Evolutionary conservation across 1,140 invertebrate genomes (phyloP).

Genomic region (Drosophila repleta): DNA sequence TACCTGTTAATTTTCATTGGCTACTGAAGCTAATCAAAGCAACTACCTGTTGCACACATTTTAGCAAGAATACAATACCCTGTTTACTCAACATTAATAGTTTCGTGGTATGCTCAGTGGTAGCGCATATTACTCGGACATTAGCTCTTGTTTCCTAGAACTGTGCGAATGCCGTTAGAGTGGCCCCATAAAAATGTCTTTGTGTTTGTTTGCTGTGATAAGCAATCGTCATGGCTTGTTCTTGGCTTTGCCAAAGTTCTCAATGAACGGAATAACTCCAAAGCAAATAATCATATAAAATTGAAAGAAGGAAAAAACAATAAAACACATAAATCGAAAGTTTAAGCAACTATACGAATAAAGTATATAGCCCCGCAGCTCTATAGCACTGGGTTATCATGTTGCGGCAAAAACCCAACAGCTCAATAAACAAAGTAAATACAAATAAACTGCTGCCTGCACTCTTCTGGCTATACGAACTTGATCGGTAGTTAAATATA

Average conservation of each 20-base stretch:
- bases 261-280: slow-evolving; percentile 39
- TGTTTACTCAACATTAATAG: background rate
- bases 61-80: too few relatives aligned
- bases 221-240: slow-evolving; percentile 9
- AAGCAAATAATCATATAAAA: slow-evolving; percentile 13
- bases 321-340: slow-evolving; percentile 17
- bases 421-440: slow-evolving; percentile 11
- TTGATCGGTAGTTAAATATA: slow-evolving; percentile 23
- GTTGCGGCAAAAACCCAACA: slow-evolving; percentile 11
- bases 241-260: slow-evolving; percentile 23
- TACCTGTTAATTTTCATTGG: too few relatives aligned
- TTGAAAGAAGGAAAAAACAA: slow-evolving; percentile 2
- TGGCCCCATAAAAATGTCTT: slow-evolving; percentile 23
- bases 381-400: slow-evolving; percentile 21
- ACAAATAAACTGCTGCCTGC: background rate
- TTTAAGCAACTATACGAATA: slow-evolving; percentile 15
- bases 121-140: too few relatives aligned
- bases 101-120: too few relatives aligned
- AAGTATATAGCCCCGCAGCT: slow-evolving; percentile 15
- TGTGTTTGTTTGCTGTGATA: slow-evolving; percentile 21
- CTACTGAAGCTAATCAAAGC: too few relatives aligned
- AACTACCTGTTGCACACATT: too few relatives aligned
- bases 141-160: slow-evolving; percentile 7
- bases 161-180: slow-evolving; percentile 1
- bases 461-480: slow-evolving; percentile 19